Percentiles rank a stretch among this genome's conserved stretches.
Evolutionary conservation across 2,888 invertebrate genomes (phyloP).

Genomic region (Xylota segnis): DNA sequence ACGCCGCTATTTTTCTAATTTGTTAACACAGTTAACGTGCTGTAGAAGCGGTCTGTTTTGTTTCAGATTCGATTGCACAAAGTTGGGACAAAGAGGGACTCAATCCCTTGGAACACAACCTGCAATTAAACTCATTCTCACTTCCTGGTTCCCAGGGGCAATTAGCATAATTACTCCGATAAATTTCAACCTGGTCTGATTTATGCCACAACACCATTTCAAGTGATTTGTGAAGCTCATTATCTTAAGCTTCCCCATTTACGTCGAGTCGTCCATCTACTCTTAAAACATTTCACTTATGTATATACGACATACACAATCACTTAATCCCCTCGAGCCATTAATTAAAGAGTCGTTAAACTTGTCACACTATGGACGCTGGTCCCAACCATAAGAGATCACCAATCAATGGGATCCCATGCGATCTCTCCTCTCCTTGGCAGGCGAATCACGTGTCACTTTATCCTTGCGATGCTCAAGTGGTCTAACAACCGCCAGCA

Average conservation of each 20-base stretch:
- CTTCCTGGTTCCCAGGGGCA: not conserved
- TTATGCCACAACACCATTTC: conserved; percentile 1
- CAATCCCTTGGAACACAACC: no score
- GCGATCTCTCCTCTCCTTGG: not conserved
- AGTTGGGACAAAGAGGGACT: no score
- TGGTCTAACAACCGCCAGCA: conserved; percentile 41
- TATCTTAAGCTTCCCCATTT: conserved; percentile 14
- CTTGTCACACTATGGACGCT: conserved; percentile 42
- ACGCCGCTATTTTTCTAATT: not conserved
- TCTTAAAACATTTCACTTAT: not conserved
- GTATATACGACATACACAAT: conserved; percentile 16
- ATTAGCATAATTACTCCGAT: not conserved
- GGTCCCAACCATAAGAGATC: not conserved
- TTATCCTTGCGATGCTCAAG: conserved; percentile 48
- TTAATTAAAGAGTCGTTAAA: conserved; percentile 52
- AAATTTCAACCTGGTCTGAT: not conserved
- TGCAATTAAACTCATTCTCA: not conserved
- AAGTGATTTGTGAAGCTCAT: conserved; percentile 13
- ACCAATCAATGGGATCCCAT: conserved; percentile 9
- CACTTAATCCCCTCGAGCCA: conserved; percentile 32
- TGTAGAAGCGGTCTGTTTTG: not conserved
- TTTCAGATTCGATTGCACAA: not conserved
- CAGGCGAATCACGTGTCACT: conserved; percentile 16
- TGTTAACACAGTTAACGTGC: not conserved
- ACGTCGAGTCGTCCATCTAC: not conserved